These are phyloP conservation scores for Drosophila seclusa DNA, from an alignment of 2,888 invertebrate species.

Conservation along the genomic window DNA sequence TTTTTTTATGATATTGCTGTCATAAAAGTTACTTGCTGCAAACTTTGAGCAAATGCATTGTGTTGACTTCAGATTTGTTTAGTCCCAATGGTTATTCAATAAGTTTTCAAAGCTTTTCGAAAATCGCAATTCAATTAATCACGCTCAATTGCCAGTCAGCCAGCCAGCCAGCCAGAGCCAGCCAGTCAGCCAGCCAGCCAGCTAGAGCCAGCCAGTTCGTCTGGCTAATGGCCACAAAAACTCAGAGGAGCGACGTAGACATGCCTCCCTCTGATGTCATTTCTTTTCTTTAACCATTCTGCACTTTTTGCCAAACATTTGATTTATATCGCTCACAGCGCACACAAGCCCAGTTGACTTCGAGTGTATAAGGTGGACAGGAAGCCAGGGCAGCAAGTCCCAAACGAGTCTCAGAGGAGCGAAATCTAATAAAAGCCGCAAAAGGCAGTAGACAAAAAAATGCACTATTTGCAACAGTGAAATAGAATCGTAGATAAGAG, in stretches of 20 bases:
- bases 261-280: slow-evolving; percentile 39
- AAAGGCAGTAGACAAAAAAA: slow-evolving; percentile 8
- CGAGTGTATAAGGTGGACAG: not conserved
- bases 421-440: slow-evolving; percentile 20
- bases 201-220: not conserved
- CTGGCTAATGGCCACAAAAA: slow-evolving; percentile 14
- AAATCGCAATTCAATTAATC: slow-evolving; percentile 7
- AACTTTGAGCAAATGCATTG: slow-evolving; percentile 7
- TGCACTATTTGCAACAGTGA: slow-evolving; percentile 11
- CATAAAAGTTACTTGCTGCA: not conserved
- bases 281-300: slow-evolving; percentile 58
- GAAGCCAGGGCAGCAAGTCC: not conserved
- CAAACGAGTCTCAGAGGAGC: slow-evolving; percentile 1
- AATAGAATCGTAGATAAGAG: not conserved
- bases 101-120: slow-evolving; percentile 11
- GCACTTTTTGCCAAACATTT: slow-evolving; percentile 72
- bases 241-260: not conserved
- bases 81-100: slow-evolving; percentile 3
- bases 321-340: slow-evolving; percentile 59
- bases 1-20: not conserved
- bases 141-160: slow-evolving; percentile 5
- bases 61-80: slow-evolving; percentile 1
- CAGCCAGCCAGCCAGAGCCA: not conserved
- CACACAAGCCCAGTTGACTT: slow-evolving; percentile 21
- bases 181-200: not conserved